Base-by-base conservation (phyloP, 2,888 invertebrate species). In the Lottia scabra region DNA sequence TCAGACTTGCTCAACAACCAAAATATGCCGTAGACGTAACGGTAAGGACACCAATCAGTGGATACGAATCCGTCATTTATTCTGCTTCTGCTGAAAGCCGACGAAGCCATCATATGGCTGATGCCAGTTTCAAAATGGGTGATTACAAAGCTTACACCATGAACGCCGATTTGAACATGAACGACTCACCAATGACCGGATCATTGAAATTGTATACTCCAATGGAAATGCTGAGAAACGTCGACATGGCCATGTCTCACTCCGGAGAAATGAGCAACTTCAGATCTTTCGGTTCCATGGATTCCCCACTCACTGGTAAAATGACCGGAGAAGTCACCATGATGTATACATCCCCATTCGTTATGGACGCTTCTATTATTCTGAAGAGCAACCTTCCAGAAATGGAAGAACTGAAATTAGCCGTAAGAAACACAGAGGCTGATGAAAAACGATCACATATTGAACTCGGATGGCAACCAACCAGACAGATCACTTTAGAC, bases 1-100 rank as follows among this genome's bases (percentile, higher is more conserved):
- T 19, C n/a, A 56, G 56, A 19, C n/a, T 56, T n/a, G 19, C 56
- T 19, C 8, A 19, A 19, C n/a, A 19, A 56, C 56, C 56, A 6
- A 56, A 56, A 56, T 15, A 56, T 56, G 71, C 75, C 62, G 73
- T 74, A 48, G 70, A 67, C 0, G 44, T 81, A 6, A 77, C 68
- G 19, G 27, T 82, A 1, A 78, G 77, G 69, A 81, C 81, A 26
- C 83, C 82, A n/a, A 70, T 80, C 27, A 19, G 66, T 26, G 72
- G 72, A 38, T 79, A 72, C 16, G 66, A 74, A 70, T 64, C 56
- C n/a, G 56, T 56, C 19, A 19, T 56, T 8, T 56, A 56, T 56
- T 56, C 56, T 56, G 56, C n/a, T 19, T 56, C 56, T 4, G 56
- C 16, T 56, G 56, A 15, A 15, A 56, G 19, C 56, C 56, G 19